These are phyloP conservation scores for Eurois occulta DNA, from an alignment of 2,888 invertebrate genomes.

Conservation along the genomic window DNA sequence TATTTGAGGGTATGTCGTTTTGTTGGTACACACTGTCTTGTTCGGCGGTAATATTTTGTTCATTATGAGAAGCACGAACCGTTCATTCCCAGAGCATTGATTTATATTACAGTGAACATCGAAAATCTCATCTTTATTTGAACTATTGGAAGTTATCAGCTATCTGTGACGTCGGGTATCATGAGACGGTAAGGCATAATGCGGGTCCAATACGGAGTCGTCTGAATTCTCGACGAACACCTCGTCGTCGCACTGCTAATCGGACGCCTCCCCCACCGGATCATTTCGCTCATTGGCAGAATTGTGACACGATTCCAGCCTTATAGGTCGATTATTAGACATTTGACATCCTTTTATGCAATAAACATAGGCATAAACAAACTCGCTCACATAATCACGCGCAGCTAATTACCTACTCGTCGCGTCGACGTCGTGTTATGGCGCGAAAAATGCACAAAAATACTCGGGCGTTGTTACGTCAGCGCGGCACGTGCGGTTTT, in stretches of 20 bases:
- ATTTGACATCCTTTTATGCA: slow-evolving; percentile 22
- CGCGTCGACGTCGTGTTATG: not conserved
- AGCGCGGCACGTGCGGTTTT: not conserved
- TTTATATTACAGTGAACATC: too few relatives aligned
- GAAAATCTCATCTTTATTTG: too few relatives aligned
- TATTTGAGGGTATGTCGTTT: too few relatives aligned
- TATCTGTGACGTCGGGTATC: too few relatives aligned
- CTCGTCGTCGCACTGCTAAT: not conserved
- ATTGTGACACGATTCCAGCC: not conserved
- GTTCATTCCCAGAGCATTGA: too few relatives aligned
- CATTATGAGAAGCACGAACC: too few relatives aligned
- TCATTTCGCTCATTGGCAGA: slow-evolving; percentile 1
- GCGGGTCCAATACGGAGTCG: too few relatives aligned
- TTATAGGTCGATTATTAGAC: not conserved
- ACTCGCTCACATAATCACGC: slow-evolving; percentile 6
- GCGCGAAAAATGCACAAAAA: not conserved
- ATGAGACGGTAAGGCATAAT: too few relatives aligned
- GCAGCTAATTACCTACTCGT: not conserved
- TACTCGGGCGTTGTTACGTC: slow-evolving; percentile 1
- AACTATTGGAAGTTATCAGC: too few relatives aligned
- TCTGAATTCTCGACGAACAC: slow-evolving; percentile 3
- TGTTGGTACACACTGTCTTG: too few relatives aligned
- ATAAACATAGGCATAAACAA: slow-evolving; percentile 11
- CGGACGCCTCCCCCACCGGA: slow-evolving; percentile 1
- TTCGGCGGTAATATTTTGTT: too few relatives aligned